These are phyloP conservation scores for Euwallacea fornicatus DNA, from an alignment of 1,140 invertebrate genomes.

Conservation along the genomic window DNA sequence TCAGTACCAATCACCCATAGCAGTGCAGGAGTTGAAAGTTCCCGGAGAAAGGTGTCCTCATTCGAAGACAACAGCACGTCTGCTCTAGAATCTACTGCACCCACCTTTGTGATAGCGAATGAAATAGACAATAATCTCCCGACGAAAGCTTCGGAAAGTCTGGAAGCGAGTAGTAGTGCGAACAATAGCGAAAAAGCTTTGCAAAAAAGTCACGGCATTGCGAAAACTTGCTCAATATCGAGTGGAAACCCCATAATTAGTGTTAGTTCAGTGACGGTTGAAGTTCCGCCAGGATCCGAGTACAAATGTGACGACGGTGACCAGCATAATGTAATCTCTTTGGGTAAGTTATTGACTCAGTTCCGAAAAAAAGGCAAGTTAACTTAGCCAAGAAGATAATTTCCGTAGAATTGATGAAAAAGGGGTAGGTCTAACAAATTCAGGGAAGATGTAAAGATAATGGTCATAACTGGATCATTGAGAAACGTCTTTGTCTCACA, in stretches of 20 bases:
- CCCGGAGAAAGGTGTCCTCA: constrained; percentile 54
- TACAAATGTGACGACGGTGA: no score
- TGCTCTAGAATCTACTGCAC: constrained; percentile 49
- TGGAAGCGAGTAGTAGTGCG: constrained; percentile 18
- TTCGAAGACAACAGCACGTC: constrained; percentile 53
- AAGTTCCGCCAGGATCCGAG: constrained; percentile 41
- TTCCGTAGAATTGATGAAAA: no score
- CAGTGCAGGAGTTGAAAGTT: constrained; percentile 33
- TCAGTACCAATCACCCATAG: constrained; percentile 51
- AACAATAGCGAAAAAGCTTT: constrained; percentile 41
- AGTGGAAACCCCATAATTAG: constrained; percentile 66
- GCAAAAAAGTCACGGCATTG: constrained; percentile 51
- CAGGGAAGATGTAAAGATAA: no score
- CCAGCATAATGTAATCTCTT: no score
- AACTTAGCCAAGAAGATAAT: no score
- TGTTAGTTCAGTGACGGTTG: constrained; percentile 69
- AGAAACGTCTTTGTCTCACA: no score
- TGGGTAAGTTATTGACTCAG: no score
- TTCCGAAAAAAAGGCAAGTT: no score
- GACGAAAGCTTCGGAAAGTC: constrained; percentile 25
- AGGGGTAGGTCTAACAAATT: no score
- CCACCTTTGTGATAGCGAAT: constrained; percentile 50
- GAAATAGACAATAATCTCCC: constrained; percentile 51
- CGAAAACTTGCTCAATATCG: constrained; percentile 51
- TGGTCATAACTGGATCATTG: no score